Base-by-base conservation (phyloP, 2,113 vertebrate species). In the Tor tambroides region DNA sequence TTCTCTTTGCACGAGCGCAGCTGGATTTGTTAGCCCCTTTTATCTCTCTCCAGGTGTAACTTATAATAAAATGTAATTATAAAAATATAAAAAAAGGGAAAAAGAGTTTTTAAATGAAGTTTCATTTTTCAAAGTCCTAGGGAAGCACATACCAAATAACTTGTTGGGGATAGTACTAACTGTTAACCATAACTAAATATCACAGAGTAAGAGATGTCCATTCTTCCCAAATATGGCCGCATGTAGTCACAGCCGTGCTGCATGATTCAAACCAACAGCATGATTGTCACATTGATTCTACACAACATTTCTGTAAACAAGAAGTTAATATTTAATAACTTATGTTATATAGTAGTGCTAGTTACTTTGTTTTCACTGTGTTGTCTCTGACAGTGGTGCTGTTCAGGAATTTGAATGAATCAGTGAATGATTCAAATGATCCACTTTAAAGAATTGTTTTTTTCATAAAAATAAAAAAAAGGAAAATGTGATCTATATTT, bases 1-100 rank as follows among this genome's bases (percentile, higher is more conserved):
- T 93, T 93, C 92, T 92, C 92, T 92, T 92, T 92, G 88, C 91
- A 93, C 80, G 88, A 91, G 91, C 91, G 91, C 93, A 95, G 94
- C 92, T 94, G 94, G 91, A 38, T 93, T 93, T 93, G 92, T 94
- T 90, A 87, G 61, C 85, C 74, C 23, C 90, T 87, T 85, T 88
- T 76, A 77, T 91, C 87, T 89, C 67, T 85, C 81, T 74, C 63
- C 63, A 86, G 74, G 84, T 78, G 43, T 46, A 69, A 41, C 28
- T 51, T 32, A 41, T n/a, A n/a, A n/a, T n/a, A n/a, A n/a, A n/a
- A n/a, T n/a, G n/a, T n/a, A n/a, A n/a, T n/a, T n/a, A n/a, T n/a
- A n/a, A n/a, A n/a, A n/a, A n/a, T n/a, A 14, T 10, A n/a, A n/a
- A n/a, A 63, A 21, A 26, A 26, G 23, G 61, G 3, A 5, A 23